Conservation (phyloP, 2,888 invertebrate genomes). For the Plutella xylostella region DNA sequence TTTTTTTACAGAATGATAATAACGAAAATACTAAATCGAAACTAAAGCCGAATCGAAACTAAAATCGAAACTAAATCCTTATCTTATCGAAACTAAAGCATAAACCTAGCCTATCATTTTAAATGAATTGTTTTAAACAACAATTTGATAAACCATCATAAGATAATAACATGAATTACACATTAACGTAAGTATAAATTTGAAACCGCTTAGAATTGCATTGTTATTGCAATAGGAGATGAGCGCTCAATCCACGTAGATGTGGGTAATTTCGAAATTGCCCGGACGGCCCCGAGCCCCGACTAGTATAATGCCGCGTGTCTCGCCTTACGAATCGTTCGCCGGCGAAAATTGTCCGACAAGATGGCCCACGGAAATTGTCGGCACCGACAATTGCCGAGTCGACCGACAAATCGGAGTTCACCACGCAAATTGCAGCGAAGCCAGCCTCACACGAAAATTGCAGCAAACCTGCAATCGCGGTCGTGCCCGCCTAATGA, state of each 20-base stretch:
- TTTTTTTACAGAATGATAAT: too few relatives aligned
- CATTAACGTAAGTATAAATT: too few relatives aligned
- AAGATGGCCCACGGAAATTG: conserved; percentile 48
- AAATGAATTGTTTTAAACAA: conserved; percentile 37
- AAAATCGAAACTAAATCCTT: not conserved
- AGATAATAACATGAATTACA: conserved; percentile 33
- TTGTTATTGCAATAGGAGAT: conserved; percentile 37
- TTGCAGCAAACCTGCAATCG: conserved; percentile 47
- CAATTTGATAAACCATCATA: conserved; percentile 33
- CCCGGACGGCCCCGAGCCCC: conserved; percentile 49
- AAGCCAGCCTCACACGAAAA: conserved; percentile 42
- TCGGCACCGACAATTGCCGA: conserved; percentile 31
- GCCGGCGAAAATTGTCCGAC: conserved; percentile 53
- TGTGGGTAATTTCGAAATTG: conserved; percentile 65
- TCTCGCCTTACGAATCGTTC: conserved; percentile 39
- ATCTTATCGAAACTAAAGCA: not conserved
- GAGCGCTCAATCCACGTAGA: conserved; percentile 54
- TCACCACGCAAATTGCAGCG: conserved; percentile 51
- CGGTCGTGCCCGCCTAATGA: conserved; percentile 60
- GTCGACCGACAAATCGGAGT: conserved; percentile 50
- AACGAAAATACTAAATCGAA: not conserved
- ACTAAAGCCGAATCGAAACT: not conserved
- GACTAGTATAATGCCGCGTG: conserved; percentile 40
- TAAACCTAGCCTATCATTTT: not conserved
- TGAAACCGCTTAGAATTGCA: conserved; percentile 38